Conservation (phyloP, 2,888 invertebrate genomes). For the Lypha dubia region DNA sequence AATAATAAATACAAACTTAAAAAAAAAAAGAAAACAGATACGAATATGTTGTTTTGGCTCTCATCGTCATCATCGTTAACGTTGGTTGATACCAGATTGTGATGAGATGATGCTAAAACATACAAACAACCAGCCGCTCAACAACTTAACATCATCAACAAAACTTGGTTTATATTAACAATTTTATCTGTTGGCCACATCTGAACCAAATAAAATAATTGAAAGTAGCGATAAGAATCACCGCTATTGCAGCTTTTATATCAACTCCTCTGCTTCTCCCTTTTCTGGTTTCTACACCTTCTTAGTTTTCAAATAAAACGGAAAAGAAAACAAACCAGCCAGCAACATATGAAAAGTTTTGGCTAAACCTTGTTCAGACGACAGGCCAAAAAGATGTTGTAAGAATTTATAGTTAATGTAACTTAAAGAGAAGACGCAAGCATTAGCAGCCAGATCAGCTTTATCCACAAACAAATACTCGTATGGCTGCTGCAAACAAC, state of each 20-base stretch:
- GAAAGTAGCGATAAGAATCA: slow-evolving; percentile 83
- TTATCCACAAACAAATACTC: slow-evolving; percentile 13
- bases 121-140: slow-evolving; percentile 38
- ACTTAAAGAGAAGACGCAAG: slow-evolving; percentile 60
- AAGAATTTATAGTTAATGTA: slow-evolving; percentile 70
- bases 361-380: slow-evolving; percentile 32
- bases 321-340: not conserved
- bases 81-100: slow-evolving; percentile 59
- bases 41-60: slow-evolving; percentile 64
- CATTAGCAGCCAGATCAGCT: slow-evolving; percentile 40
- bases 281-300: not conserved
- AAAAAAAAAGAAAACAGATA: slow-evolving; percentile 25
- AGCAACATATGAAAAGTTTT: slow-evolving; percentile 39
- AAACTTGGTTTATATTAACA: slow-evolving; percentile 80
- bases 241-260: slow-evolving; percentile 54
- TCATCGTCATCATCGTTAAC: slow-evolving; percentile 35
- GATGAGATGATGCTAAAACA: slow-evolving; percentile 59
- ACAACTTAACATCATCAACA: slow-evolving; percentile 58
- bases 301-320: not conserved
- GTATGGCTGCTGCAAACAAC: slow-evolving; percentile 11
- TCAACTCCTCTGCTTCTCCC: slow-evolving; percentile 9
- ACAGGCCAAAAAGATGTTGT: slow-evolving; percentile 62
- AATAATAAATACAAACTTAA: slow-evolving; percentile 26
- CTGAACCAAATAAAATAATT: slow-evolving; percentile 83
- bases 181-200: slow-evolving; percentile 82